Evolutionary conservation across 1,140 invertebrate species (phyloP).

Genomic region (Drosophila elegans): DNA sequence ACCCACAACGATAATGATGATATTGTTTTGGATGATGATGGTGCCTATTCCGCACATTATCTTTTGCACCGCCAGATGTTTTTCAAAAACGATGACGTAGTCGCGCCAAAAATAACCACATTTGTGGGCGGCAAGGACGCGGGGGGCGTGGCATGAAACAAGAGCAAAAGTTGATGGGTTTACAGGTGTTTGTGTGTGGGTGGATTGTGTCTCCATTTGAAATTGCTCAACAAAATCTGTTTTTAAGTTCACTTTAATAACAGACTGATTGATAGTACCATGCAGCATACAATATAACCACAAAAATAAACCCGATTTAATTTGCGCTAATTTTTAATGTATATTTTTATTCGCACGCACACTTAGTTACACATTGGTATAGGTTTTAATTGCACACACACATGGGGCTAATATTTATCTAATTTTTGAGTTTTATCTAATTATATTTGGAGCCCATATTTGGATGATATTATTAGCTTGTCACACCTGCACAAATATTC

Average conservation of each 20-base stretch:
- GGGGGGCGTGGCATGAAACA: slow-evolving; percentile 15
- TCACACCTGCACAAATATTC: slow-evolving; percentile 24
- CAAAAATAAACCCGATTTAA: slow-evolving; percentile 7
- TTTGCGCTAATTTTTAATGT: slow-evolving; percentile 26
- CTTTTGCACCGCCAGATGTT: slow-evolving; percentile 64
- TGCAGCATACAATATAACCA: neutral
- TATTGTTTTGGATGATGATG: slow-evolving; percentile 11
- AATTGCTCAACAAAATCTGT: slow-evolving; percentile 21
- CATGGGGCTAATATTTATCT: slow-evolving; percentile 7
- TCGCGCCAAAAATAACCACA: slow-evolving; percentile 57
- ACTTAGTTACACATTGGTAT: neutral
- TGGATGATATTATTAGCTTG: slow-evolving; percentile 19
- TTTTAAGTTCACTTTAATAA: neutral
- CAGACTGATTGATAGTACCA: neutral
- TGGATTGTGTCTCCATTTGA: slow-evolving; percentile 13
- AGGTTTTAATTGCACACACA: slow-evolving; percentile 12
- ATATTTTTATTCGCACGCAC: slow-evolving; percentile 24
- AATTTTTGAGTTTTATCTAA: slow-evolving; percentile 3
- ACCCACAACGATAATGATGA: slow-evolving; percentile 16
- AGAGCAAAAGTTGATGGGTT: slow-evolving; percentile 21
- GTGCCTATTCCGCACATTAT: slow-evolving; percentile 16
- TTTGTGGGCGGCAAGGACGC: slow-evolving; percentile 20
- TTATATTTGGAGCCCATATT: slow-evolving; percentile 12
- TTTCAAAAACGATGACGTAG: slow-evolving; percentile 63
- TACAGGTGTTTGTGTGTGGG: slow-evolving; percentile 43